Base-by-base conservation (phyloP, 2,797 vertebrate species). In the Rachycentron canadum region DNA sequence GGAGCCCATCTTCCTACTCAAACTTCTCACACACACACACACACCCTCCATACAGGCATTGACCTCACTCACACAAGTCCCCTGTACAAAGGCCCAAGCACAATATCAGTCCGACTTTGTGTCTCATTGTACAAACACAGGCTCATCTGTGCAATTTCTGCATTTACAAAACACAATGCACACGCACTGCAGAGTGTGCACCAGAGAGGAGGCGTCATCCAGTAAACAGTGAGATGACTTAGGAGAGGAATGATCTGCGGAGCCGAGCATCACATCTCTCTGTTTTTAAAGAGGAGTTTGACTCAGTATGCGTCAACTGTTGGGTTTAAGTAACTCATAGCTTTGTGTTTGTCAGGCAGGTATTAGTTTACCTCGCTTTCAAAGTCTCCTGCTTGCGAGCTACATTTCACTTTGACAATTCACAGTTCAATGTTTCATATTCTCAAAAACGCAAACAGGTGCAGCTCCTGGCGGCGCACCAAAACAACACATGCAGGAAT, bases 1-100 rank as follows among this genome's bases (percentile, higher is more conserved):
- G 94, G 93, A 94, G 89, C 83, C 83, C 87, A 92, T 95, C 92
- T 90, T 79, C 72, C 79, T 86, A 80, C 81, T 62, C 83, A 55
- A 64, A 91, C 41, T 43, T 43, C 41, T n/a, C n/a, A n/a, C n/a
- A 32, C 32, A 47, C 43, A 47, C 88, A 91, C 85, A 74, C 69
- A 73, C 75, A 41, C 82, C 69, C 40, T 68, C 82, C 85, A 84
- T 81, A 38, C 76, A 89, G 80, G 58, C 83, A 55, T 13, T 86
- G 88, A 91, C 85, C 89, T 88, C 86, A 86, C 78, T 83, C 70
- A 5, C 83, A 73, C 66, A 59, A 38, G 52, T 75, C 79, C 72
- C 59, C 12, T 69, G 83, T 71, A 77, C 70, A 3, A 63, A n/a
- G n/a, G 61, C 69, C 73, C 63, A 64, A 67, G 75, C 82, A 85